Percentiles rank a stretch among this genome's conserved stretches.
Conservation (phyloP, 37 sponge, comb jelly and placozoan species). For the Trichoplax adhaerens region DNA sequence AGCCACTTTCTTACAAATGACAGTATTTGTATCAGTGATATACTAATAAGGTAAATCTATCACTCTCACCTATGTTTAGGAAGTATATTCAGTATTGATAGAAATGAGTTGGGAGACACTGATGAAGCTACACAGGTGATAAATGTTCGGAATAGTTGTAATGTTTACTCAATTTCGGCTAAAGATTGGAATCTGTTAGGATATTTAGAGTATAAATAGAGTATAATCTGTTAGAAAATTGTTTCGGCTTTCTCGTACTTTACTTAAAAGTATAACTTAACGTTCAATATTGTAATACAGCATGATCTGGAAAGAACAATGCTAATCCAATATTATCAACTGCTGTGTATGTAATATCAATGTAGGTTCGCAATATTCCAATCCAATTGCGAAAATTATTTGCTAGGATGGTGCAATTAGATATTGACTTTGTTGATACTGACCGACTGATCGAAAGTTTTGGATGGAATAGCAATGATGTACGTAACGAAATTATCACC, state of each 20-base stretch:
- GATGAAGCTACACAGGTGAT: background rate
- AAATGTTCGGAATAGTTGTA: no score
- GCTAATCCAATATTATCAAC: no score
- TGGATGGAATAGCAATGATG: constrained; percentile 73
- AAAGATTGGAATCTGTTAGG: no score
- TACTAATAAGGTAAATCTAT: background rate
- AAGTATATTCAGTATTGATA: constrained; percentile 29
- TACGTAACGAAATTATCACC: background rate
- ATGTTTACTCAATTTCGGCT: no score
- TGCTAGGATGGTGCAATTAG: constrained; percentile 34
- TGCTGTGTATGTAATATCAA: no score
- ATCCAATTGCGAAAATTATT: constrained; percentile 63
- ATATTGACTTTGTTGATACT: constrained; percentile 49
- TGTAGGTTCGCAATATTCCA: constrained; percentile 62
- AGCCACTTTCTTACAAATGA: background rate
- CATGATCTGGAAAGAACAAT: no score
- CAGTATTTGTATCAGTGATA: background rate
- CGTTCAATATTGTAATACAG: no score
- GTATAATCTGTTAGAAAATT: no score
- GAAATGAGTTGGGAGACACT: constrained; percentile 27
- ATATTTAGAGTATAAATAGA: no score
- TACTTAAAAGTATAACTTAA: no score
- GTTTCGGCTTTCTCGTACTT: no score
- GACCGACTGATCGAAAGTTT: constrained; percentile 63
- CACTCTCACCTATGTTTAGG: constrained; percentile 13